Base-by-base conservation (phyloP, 2,888 invertebrate species). In the Cetonia aurata region DNA sequence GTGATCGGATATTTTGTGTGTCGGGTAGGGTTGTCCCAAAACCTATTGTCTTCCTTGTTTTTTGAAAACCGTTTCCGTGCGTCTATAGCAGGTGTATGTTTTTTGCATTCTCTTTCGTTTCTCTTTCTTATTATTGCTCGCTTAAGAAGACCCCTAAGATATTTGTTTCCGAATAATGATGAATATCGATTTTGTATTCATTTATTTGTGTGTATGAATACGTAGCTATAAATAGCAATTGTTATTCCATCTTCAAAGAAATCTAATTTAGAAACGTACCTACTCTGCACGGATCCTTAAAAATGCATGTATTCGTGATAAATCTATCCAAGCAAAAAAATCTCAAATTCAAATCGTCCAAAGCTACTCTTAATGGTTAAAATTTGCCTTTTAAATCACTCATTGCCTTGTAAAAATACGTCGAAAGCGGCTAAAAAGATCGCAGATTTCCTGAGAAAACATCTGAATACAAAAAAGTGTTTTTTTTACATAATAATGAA, bases 321-420 rank as follows among this genome's bases (percentile, higher is more conserved):
- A 48, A 48, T 48, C 13, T 13, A 15, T 17, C 31, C 25, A 13
- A 6, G 33, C 31, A 25, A 37, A 56, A 56, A 33, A 56, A 56
- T 56, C n/a, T 37, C 37, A 56, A 56, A 56, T 56, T 56, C 37
- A 56, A 56, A 56, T 56, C 15, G 33, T n/a, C 15, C 13, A n/a
- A 33, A 3, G 37, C 55, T 31, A 13, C 37, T 33, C 31, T 37
- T 56, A 37, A 56, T 56, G 33, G 55, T 31, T 13, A 56, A 56
- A 56, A 56, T 56, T 56, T 56, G 55, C 55, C 13, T 56, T 56
- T 33, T 56, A 56, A 56, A 56, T 56, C 33, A 56, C 33, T 56
- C 55, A 56, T 56, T 37, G 33, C 31, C n/a, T 56, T 13, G 15
- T 56, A 31, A 13, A 37, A 56, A 56, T 37, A 15, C 55, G 13